phyloP scores from a whole-genome alignment of 2,797 vertebrate genomes.

The Harpagifer antarcticus region DNA sequence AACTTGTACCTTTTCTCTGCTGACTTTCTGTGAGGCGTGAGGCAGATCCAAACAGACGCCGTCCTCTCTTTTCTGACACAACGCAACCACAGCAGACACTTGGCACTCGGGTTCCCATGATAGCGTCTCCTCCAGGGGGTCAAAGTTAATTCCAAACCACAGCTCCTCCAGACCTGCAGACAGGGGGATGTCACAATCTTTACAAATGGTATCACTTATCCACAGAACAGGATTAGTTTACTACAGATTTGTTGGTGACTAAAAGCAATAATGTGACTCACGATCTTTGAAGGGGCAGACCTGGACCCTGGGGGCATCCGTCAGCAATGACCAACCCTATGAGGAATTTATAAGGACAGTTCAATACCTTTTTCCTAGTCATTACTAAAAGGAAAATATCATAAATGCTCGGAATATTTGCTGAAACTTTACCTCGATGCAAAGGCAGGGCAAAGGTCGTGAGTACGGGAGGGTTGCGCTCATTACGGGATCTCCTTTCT shows the following conservation, averaged over 20 bases:
- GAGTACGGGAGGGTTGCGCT: constrained; percentile 72
- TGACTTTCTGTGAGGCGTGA: constrained; percentile 57
- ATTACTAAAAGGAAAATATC: background rate
- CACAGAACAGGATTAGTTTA: background rate
- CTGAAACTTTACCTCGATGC: constrained; percentile 88
- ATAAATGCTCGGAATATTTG: background rate
- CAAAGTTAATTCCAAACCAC: constrained; percentile 81
- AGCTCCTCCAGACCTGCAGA: constrained; percentile 78
- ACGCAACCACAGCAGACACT: constrained; percentile 44
- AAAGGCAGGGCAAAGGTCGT: constrained; percentile 87
- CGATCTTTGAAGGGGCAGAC: constrained; percentile 92
- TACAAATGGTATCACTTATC: background rate
- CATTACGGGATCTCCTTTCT: constrained; percentile 80
- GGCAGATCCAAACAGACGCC: constrained; percentile 71
- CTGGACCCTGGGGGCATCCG: constrained; percentile 89
- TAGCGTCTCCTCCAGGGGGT: constrained; percentile 68
- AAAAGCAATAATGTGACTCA: constrained; percentile 68
- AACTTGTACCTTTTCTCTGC: constrained; percentile 71
- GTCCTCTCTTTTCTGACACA: constrained; percentile 71
- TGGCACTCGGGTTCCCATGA: constrained; percentile 80
- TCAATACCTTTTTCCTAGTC: background rate
- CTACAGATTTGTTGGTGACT: fast-evolving
- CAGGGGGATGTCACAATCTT: background rate
- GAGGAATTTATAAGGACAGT: constrained; percentile 21
- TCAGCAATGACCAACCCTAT: constrained; percentile 89